These are phyloP conservation scores for Antheraea yamamai DNA, from an alignment of 2,888 invertebrate species.

Conservation along the genomic window DNA sequence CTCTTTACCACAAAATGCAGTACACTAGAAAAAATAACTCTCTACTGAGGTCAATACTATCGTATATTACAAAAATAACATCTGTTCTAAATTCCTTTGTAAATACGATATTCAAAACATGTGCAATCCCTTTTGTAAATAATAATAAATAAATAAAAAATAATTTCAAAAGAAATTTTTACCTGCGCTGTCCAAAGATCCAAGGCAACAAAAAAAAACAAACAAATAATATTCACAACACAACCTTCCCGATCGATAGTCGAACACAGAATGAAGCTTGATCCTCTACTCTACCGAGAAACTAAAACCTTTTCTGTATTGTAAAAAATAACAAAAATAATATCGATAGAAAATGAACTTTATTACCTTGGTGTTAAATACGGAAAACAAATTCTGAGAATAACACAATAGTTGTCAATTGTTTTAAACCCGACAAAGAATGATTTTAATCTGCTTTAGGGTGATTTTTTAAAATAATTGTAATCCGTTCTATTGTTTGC, in stretches of 20 bases:
- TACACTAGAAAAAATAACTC: background rate
- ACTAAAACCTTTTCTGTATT: background rate
- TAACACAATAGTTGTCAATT: background rate
- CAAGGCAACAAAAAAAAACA: slow-evolving; percentile 28
- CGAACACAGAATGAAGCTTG: slow-evolving; percentile 38
- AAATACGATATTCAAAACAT: background rate
- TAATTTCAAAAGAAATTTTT: background rate
- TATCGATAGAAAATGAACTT: background rate
- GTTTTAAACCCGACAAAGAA: slow-evolving; percentile 1
- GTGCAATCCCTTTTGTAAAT: background rate
- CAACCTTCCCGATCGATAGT: slow-evolving; percentile 29
- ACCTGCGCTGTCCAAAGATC: slow-evolving; percentile 34
- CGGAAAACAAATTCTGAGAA: background rate
- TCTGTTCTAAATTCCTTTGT: background rate
- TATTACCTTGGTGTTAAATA: background rate
- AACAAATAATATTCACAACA: slow-evolving; percentile 34
- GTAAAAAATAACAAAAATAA: background rate
- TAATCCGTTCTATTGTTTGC: background rate
- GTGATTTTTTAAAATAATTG: background rate
- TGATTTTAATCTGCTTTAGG: background rate
- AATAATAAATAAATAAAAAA: background rate
- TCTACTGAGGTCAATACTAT: background rate
- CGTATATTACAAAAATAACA: background rate
- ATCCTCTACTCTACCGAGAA: background rate
- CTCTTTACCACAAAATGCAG: background rate